Percentiles rank a stretch among this genome's conserved stretches.
These are phyloP conservation scores for Calyptommatus sinebrachiatus DNA, from an alignment of 2,113 vertebrate genomes.

Conservation along the genomic window DNA sequence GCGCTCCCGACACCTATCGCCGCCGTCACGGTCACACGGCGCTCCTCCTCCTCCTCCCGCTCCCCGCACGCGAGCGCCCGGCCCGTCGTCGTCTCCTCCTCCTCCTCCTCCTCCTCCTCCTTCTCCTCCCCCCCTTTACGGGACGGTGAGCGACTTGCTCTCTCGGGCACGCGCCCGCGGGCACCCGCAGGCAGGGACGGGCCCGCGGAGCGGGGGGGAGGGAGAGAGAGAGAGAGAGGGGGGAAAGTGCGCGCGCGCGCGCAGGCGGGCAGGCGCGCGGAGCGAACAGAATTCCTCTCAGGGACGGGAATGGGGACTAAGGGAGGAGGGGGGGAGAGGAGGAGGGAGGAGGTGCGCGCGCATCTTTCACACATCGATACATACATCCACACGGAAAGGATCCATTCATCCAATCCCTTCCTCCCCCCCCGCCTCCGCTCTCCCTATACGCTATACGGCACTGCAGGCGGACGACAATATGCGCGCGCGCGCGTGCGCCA, in stretches of 20 bases:
- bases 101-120: too few species aligned
- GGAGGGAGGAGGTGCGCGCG: neutral
- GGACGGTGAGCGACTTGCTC: too few species aligned
- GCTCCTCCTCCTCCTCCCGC: neutral
- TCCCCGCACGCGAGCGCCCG: neutral
- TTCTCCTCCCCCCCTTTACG: neutral
- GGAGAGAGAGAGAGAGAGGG: neutral
- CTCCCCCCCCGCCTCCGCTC: too few species aligned
- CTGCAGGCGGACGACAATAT: too few species aligned
- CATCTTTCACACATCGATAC: too few species aligned
- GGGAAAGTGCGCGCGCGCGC: neutral
- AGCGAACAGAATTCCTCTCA: conserved; percentile 19
- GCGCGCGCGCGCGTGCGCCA: neutral
- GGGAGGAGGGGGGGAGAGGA: neutral
- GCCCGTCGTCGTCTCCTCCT: neutral
- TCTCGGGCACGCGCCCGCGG: conserved; percentile 15
- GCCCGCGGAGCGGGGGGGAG: neutral
- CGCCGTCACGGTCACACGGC: too few species aligned
- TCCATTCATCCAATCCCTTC: too few species aligned
- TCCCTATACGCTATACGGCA: too few species aligned
- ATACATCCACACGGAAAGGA: too few species aligned
- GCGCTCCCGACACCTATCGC: neutral
- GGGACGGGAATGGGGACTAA: neutral
- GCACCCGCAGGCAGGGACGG: neutral
- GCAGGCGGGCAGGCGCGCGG: neutral